These are phyloP conservation scores for Chaetops frenatus DNA, from an alignment of 2,113 vertebrate genomes.

Conservation along the genomic window DNA sequence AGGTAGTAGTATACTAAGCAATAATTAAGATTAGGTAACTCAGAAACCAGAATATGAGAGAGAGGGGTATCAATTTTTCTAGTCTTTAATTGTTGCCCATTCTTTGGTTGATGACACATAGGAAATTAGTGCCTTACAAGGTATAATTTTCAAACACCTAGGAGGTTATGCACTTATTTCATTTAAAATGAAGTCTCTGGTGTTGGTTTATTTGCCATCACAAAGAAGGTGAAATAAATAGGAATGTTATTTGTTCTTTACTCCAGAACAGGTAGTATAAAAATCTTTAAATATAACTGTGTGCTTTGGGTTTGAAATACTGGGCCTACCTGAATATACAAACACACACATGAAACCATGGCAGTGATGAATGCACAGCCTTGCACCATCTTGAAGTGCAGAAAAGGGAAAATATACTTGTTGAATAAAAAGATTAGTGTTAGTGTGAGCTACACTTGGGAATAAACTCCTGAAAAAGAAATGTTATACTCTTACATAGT, in stretches of 20 bases:
- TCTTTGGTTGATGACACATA: not conserved
- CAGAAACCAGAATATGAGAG: not conserved
- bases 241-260: not conserved
- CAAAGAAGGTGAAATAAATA: not conserved
- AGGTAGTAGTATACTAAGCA: not conserved
- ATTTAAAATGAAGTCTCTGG: not conserved
- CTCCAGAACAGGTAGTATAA: constrained; percentile 15
- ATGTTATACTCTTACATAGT: not conserved
- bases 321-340: not conserved
- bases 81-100: not conserved
- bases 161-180: not conserved
- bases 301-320: constrained; percentile 8
- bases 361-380: constrained; percentile 3
- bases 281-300: constrained; percentile 20
- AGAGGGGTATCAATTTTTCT: not conserved
- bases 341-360: constrained; percentile 20
- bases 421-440: not conserved
- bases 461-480: not conserved
- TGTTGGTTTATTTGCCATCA: not conserved
- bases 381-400: constrained; percentile 30
- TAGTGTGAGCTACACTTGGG: not conserved
- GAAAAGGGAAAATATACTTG: not conserved
- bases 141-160: not conserved
- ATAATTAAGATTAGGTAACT: not conserved
- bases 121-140: not conserved